Base-by-base conservation (phyloP, 35 echinoderm and acorn worm genomes). In the Ophiothrix spiculata region DNA sequence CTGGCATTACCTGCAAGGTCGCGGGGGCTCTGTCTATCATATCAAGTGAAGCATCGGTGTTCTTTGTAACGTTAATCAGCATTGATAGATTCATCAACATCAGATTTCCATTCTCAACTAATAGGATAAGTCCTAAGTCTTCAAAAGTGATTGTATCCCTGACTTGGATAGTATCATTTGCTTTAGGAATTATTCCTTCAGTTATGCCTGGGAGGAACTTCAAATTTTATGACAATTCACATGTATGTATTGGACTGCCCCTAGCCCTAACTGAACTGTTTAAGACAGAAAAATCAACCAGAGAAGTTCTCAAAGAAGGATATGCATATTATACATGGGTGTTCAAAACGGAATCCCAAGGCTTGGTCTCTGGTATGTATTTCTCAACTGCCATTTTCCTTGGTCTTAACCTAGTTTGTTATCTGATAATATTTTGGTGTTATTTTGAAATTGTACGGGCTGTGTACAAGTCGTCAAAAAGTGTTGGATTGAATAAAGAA, bases 171-270 rank as follows among this genome's bases (percentile, higher is more conserved):
- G 1, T 93, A n/a, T 82, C 81, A 23, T 37, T 63, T 74, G 33
- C 80, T 12, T 14, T 93, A 2, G 64, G 87, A 32, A 28, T 89
- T 25, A 81, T 76, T 37, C 92, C 92, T 14, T 75, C 81, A 4
- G 14, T 93, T 60, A 64, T 87, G 31, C 12, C 38, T 6, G 37
- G n/a, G 3, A 77, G 38, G 1, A 38, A 81, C 23, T 86, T 78
- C 37, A 64, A 85, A 0, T 93, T 88, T 40, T 93, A 93, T 40
- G 91, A 86, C 37, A 38, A 77, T 31, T 88, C 86, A 40, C 85
- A 88, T 73, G 91, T 93, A 28, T 69, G 60, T 69, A 69, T 69
- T 69, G 60, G 60, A 4, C 60, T 69, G 1, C 60, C 60, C 1
- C 29, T 69, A 25, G 60, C 60, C 23, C 29, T 69, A n/a, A 25